Evolutionary conservation across 1,140 invertebrate species (phyloP), one percentile per base, ranked within the genome.

Genomic region (Philaenus spumarius): DNA sequence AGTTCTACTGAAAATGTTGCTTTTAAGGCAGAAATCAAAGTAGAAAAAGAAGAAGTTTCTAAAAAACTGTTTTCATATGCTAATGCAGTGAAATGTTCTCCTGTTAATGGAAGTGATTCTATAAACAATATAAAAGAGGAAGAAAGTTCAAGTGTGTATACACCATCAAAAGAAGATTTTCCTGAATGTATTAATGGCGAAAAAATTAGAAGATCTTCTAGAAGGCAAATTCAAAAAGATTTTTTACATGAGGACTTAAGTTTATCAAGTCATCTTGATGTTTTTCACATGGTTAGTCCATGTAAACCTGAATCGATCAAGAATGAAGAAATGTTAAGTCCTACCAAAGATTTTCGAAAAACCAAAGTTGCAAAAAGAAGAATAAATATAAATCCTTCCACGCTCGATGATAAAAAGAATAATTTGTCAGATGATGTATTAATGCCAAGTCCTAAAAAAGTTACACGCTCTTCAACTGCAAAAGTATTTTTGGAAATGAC

Each of bases 221-320:
- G 62, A 54, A 58, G 51, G 19, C 51, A 65, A 48, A 22, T 23
- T 11, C 39, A 35, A 1, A 59, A 61, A 59, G 46, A 42, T 23
- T 45, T 55, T 15, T 14, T 63, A 2, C 63, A 67, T 42, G 64
- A 67, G 2, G 65, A 67, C 11, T 51, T 67, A 9, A 67, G 65
- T 60, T 53, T 67, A 15, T 60, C 65, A 1, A 58, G 63, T 30
- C 64, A 65, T 37, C 42, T 67, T 19, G 62, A 67, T 43, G 62
- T 60, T 20, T 62, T 67, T n/a, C 62, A 64, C 17, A 55, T 67
- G 52, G 57, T 55, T 14, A 65, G 61, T 15, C 65, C 65, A 15
- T 23, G 59, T 17, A 66, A 66, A 48, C 20, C 23, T 14, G 19
- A 47, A 22, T 37, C 22, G 23, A 11, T 45, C 3, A 30, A 9